Conservation (phyloP, 2,888 invertebrate genomes). For the Tetramorium bicarinatum region DNA sequence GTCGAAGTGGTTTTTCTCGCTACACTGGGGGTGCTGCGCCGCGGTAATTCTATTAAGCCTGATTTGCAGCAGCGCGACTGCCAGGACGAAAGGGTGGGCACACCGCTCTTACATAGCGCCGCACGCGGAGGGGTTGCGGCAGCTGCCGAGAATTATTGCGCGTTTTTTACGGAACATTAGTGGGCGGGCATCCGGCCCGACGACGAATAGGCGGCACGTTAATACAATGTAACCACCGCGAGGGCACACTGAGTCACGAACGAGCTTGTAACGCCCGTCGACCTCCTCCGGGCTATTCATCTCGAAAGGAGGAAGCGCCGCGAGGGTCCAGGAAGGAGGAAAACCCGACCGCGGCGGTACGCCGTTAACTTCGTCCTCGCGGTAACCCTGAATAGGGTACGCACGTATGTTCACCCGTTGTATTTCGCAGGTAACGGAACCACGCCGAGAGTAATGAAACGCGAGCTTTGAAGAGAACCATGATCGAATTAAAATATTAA, state of each 20-base stretch:
- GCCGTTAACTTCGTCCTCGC: conserved; percentile 68
- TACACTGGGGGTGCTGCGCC: conserved; percentile 15
- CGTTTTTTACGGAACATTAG: conserved; percentile 74
- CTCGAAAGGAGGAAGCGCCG: conserved; percentile 72
- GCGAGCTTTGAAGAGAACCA: too few relatives aligned
- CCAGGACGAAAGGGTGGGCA: conserved; percentile 46
- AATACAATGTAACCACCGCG: conserved; percentile 72
- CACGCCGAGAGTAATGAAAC: not conserved
- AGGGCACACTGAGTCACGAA: conserved; percentile 58
- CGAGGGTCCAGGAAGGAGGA: conserved; percentile 69
- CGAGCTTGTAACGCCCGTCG: conserved; percentile 61
- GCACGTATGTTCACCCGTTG: conserved; percentile 44
- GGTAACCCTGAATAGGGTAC: conserved; percentile 41
- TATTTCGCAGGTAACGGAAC: not conserved
- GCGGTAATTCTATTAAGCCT: conserved; percentile 67
- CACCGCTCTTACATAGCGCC: conserved; percentile 10
- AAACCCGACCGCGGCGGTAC: conserved; percentile 61
- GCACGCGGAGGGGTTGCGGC: conserved; percentile 34
- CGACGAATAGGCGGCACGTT: conserved; percentile 67
- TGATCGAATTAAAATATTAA: conserved; percentile 3
- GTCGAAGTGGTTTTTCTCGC: conserved; percentile 22
- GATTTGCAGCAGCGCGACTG: conserved; percentile 64
- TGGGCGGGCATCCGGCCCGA: conserved; percentile 67
- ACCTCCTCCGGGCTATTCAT: conserved; percentile 73
- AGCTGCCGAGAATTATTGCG: conserved; percentile 69